phyloP scores from a whole-genome alignment of 2,797 vertebrate species.

The Nannoperca australis region DNA sequence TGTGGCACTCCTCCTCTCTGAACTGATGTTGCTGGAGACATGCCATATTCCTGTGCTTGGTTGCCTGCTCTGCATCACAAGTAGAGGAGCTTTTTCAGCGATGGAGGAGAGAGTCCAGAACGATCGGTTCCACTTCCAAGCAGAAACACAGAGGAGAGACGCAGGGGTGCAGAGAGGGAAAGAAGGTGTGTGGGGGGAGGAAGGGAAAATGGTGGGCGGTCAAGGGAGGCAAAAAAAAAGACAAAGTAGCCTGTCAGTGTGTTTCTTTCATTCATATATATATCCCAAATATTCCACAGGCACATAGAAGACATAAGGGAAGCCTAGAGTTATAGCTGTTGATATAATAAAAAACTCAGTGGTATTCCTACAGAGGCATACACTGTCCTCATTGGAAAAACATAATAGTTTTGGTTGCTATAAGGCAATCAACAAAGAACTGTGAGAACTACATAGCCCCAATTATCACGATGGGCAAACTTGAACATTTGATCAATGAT shows the following conservation, averaged over 20 bases:
- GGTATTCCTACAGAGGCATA: constrained; percentile 77
- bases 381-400: constrained; percentile 81
- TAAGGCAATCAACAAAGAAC: constrained; percentile 85
- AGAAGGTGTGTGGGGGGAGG: background rate
- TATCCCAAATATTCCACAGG: constrained; percentile 51
- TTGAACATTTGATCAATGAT: constrained; percentile 83
- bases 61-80: constrained; percentile 72
- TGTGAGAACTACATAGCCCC: constrained; percentile 83
- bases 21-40: constrained; percentile 67
- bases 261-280: constrained; percentile 36
- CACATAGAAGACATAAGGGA: constrained; percentile 39
- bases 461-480: constrained; percentile 87
- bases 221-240: constrained; percentile 32
- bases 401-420: constrained; percentile 84
- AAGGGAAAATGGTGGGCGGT: constrained; percentile 30
- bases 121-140: constrained; percentile 66
- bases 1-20: constrained; percentile 62
- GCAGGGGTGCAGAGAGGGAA: constrained; percentile 41
- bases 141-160: constrained; percentile 54
- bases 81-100: constrained; percentile 49
- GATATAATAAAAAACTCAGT: constrained; percentile 79
- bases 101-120: constrained; percentile 61
- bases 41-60: constrained; percentile 69
- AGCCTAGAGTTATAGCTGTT: constrained; percentile 69
- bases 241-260: constrained; percentile 44